Base-by-base conservation (phyloP, 2,113 vertebrate genomes). In the Pavo muticus region DNA sequence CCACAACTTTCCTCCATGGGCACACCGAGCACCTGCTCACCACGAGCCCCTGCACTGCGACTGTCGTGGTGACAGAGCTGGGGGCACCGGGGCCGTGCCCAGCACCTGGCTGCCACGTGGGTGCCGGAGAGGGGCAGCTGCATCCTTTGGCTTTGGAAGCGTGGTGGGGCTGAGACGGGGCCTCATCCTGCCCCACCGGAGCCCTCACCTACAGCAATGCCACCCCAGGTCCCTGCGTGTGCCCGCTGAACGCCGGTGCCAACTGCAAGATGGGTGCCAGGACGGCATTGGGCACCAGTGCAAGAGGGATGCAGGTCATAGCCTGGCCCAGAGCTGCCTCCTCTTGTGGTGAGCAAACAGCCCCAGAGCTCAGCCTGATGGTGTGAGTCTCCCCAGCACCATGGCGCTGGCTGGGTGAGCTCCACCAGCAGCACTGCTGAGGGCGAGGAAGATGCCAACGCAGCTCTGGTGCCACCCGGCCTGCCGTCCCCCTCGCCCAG, bases 1-100 rank as follows among this genome's bases (percentile, higher is more conserved):
- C 47, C 91, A 74, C 95, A 97, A 98, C 94, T 98, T 97, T 91
- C 73, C 74, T 80, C 8, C 2, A 32, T 11, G 32, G 57, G 67
- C 27, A 48, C 30, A 10, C 1, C 15, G 27, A 54, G 52, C 52
- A 54, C 71, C 78, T 50, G 73, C 72, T 37, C 48, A 32, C 25
- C 19, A 16, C 65, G 74, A 95, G 79, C 94, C 90, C 91, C 96
- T 97, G 97, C 95, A 95, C 21, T 25, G 37, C 15, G 15, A 37
- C 24, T 37, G 6, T 3, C 6, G 61, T 10, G 61, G 37, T 27
- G 61, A 25, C 15, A 5, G 24, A 39, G 11, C 30, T 1, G 4
- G 2, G 7, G 50, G 40, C 83, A 4, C 52, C 6, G 0, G 69
- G 21, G 39, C 63, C 35, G 32, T 1, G 2, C 25, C n/a, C 1